Conservation (phyloP, 2,888 invertebrate species). For the Pedicia rivosa region DNA sequence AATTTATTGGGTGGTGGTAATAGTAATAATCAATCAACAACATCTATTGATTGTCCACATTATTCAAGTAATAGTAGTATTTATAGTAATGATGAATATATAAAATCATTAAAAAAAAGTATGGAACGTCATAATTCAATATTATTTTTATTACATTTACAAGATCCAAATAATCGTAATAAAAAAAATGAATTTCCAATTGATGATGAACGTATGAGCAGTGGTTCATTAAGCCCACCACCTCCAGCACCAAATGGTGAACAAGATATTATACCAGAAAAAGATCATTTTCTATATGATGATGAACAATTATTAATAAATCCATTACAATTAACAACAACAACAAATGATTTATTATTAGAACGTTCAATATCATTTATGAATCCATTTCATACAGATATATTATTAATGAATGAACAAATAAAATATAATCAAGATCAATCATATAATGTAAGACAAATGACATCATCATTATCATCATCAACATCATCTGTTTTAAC, state of each 20-base stretch:
- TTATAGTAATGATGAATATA: conserved; percentile 29
- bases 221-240: conserved; percentile 51
- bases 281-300: conserved; percentile 2
- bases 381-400: conserved; percentile 21
- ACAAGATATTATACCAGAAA: conserved; percentile 9
- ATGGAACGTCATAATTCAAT: conserved; percentile 29
- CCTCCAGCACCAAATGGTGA: conserved; percentile 66
- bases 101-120: conserved; percentile 25
- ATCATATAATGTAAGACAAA: too few species aligned
- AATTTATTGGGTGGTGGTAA: not conserved
- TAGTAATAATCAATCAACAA: not conserved
- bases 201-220: conserved; percentile 18
- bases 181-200: conserved; percentile 16
- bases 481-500: too few species aligned
- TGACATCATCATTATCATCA: too few species aligned
- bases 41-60: too few species aligned
- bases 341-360: conserved; percentile 4
- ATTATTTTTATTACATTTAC: conserved; percentile 26
- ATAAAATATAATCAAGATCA: too few species aligned
- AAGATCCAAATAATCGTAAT: conserved; percentile 25
- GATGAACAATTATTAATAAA: not conserved
- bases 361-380: conserved; percentile 11
- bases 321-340: conserved; percentile 1
- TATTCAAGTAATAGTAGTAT: conserved; percentile 17
- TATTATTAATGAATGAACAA: conserved; percentile 16